These are phyloP conservation scores for Riparia riparia DNA, from an alignment of 2,113 vertebrate genomes.

Conservation along the genomic window DNA sequence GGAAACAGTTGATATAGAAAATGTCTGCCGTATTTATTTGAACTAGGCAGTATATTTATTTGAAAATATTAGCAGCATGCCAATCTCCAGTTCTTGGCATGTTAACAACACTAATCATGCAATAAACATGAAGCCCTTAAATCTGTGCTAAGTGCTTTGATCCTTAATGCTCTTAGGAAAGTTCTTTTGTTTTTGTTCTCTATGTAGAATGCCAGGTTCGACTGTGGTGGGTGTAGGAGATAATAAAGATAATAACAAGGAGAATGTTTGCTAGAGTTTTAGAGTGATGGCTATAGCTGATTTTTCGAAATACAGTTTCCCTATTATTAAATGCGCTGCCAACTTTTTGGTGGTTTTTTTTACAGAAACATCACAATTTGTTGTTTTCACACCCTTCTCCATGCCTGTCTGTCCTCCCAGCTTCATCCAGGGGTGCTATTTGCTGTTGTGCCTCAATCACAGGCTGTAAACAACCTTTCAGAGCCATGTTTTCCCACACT, in stretches of 20 bases:
- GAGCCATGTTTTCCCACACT: fast-evolving
- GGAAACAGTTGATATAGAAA: constrained; percentile 9
- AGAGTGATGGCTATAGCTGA: not conserved
- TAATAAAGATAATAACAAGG: not conserved
- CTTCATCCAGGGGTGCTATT: not conserved
- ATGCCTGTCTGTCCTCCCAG: not conserved
- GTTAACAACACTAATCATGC: not conserved
- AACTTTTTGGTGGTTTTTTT: not conserved
- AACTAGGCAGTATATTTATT: not conserved
- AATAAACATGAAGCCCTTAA: constrained; percentile 10
- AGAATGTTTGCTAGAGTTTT: not conserved
- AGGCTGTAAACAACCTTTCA: not conserved
- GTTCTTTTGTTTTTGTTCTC: not conserved
- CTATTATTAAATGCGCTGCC: not conserved
- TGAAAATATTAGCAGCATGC: constrained; percentile 4
- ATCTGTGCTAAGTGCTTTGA: constrained; percentile 17
- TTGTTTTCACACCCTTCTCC: not conserved
- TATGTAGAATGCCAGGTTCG: not conserved
- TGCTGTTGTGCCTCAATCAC: not conserved
- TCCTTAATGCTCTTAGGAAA: not conserved
- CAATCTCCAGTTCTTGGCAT: not conserved
- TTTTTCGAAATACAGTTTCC: not conserved
- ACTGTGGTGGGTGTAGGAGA: not conserved
- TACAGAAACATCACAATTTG: not conserved
- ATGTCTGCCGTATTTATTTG: not conserved